These are phyloP conservation scores for Horisme vitalbata DNA, from an alignment of 2,888 invertebrate genomes.

Conservation along the genomic window DNA sequence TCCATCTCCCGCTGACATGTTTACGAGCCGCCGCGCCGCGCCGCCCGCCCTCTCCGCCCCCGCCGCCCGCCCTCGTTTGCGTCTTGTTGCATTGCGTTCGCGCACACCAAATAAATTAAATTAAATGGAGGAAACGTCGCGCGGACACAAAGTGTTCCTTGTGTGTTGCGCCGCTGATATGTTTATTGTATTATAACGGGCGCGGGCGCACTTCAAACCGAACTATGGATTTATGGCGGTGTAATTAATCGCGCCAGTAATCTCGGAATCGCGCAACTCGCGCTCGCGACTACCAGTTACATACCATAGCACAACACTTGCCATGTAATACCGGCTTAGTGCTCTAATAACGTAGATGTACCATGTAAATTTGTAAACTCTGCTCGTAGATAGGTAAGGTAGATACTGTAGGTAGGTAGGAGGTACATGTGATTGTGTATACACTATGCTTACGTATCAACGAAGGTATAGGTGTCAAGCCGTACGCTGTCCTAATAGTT, in stretches of 20 bases:
- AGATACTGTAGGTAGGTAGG: no score
- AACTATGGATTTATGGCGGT: constrained; percentile 39
- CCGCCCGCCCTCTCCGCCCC: constrained; percentile 28
- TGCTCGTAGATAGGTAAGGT: no score
- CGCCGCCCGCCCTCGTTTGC: constrained; percentile 23
- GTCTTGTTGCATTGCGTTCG: constrained; percentile 51
- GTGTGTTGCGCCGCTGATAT: constrained; percentile 24
- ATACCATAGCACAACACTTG: no score
- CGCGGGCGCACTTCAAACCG: constrained; percentile 36
- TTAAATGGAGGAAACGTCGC: constrained; percentile 53
- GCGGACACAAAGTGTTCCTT: constrained; percentile 38
- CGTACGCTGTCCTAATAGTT: no score
- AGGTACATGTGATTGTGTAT: no score
- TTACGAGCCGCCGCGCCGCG: constrained; percentile 48
- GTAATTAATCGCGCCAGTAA: constrained; percentile 33
- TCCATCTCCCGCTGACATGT: constrained; percentile 60
- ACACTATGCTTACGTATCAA: no score
- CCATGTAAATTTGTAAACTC: no score
- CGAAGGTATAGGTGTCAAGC: no score
- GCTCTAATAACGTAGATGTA: no score
- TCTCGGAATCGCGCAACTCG: constrained; percentile 13
- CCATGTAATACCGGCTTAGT: no score
- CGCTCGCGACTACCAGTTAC: no score
- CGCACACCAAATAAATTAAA: constrained; percentile 59
- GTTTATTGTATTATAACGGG: constrained; percentile 38